Percentiles rank a stretch among this genome's conserved stretches.
phyloP scores from a whole-genome alignment of 2,888 invertebrate species.

The Tridacna gigas region DNA sequence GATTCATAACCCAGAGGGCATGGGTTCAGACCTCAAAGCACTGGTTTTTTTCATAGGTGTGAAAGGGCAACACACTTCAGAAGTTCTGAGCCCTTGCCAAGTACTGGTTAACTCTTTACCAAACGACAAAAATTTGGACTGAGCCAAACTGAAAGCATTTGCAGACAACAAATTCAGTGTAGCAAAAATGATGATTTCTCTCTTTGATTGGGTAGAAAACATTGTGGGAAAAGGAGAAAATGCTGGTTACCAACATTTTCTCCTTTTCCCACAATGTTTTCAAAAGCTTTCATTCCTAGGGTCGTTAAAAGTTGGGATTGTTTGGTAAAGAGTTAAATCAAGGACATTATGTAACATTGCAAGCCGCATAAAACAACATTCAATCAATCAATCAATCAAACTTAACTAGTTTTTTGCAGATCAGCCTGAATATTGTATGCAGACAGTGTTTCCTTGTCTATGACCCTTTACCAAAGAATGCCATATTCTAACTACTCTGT shows the following conservation, averaged over 20 bases:
- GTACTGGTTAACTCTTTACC: neutral
- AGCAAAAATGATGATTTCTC: neutral
- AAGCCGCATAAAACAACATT: neutral
- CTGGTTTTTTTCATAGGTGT: no score
- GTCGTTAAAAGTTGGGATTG: neutral
- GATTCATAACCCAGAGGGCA: no score
- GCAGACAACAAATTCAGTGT: neutral
- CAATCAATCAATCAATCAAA: no score
- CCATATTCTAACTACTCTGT: no score
- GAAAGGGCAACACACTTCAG: no score
- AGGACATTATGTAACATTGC: no score
- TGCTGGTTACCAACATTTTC: neutral
- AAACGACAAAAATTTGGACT: neutral
- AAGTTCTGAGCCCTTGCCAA: no score
- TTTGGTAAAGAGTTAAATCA: neutral
- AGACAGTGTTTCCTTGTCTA: no score
- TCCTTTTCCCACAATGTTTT: conserved; percentile 7
- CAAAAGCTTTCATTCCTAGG: neutral
- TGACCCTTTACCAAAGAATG: no score
- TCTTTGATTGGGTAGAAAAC: neutral
- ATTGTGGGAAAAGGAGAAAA: conserved; percentile 8
- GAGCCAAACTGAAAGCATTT: neutral
- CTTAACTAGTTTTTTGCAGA: no score
- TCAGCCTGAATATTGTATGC: no score
- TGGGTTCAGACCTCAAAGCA: no score